Conservation (phyloP, 1,140 invertebrate genomes). For the Chrysomallon squamiferum region DNA sequence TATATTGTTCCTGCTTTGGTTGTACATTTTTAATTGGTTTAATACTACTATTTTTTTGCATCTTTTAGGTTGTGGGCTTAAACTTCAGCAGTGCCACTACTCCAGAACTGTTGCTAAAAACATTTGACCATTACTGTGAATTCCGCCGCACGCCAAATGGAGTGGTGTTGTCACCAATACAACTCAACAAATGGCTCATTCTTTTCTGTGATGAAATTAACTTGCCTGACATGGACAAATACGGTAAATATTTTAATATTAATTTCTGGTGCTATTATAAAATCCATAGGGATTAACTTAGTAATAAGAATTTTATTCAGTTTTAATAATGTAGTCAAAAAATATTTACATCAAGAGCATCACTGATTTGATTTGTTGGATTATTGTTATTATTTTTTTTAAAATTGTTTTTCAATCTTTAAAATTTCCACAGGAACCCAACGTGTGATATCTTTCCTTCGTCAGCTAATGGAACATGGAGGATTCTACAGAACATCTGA, state of each 20-base stretch:
- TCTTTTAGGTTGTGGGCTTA: conserved; percentile 88
- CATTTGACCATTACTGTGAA: conserved; percentile 99
- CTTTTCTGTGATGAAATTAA: conserved; percentile 99
- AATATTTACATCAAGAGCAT: too few species aligned
- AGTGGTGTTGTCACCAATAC: conserved; percentile 88
- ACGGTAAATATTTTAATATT: conserved; percentile 43
- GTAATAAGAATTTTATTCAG: too few species aligned
- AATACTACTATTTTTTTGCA: too few species aligned
- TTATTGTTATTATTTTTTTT: neutral
- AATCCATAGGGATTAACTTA: too few species aligned
- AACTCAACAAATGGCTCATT: conserved; percentile 98
- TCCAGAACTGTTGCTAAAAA: conserved; percentile 96
- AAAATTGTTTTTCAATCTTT: neutral
- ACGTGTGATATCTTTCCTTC: conserved; percentile 96
- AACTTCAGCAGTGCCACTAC: conserved; percentile 99
- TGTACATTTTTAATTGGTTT: too few species aligned
- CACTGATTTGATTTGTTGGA: neutral
- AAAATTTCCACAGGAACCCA: conserved; percentile 74
- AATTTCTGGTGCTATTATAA: too few species aligned
- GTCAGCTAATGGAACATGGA: conserved; percentile 95
- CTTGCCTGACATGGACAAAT: conserved; percentile 96
- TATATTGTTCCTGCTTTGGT: too few species aligned
- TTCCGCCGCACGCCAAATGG: conserved; percentile 96
- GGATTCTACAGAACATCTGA: conserved; percentile 87
- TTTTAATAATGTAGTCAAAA: too few species aligned